Evolutionary conservation across 2,888 invertebrate species (phyloP).

Genomic region (Cataglyphis rosenhaueri): DNA sequence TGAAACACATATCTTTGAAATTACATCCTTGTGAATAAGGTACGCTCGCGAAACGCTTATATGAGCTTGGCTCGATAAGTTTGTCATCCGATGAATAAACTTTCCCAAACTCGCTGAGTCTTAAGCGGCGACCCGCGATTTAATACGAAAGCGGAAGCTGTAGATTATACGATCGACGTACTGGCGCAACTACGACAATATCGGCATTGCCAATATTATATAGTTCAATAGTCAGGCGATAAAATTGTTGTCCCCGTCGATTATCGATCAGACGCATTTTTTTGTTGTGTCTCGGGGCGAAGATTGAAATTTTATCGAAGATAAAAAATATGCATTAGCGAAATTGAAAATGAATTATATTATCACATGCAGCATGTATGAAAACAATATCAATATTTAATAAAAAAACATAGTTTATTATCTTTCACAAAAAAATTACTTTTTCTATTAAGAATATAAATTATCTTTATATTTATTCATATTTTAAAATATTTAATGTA

Average conservation of each 20-base stretch:
- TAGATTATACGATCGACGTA: conserved; percentile 62
- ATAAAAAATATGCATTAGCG: not conserved
- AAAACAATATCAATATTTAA: not conserved
- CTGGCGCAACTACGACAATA: conserved; percentile 46
- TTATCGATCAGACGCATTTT: conserved; percentile 17
- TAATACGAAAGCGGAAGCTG: conserved; percentile 65
- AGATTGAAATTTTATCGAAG: not conserved
- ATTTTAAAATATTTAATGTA: not conserved
- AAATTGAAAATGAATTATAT: not conserved
- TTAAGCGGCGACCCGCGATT: conserved; percentile 39
- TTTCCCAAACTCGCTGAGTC: conserved; percentile 43
- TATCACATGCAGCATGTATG: not conserved
- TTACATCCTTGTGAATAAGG: conserved; percentile 17
- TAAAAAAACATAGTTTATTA: not conserved
- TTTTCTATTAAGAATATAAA: not conserved
- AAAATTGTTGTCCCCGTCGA: conserved; percentile 14
- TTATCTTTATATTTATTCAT: not conserved
- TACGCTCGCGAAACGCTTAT: conserved; percentile 11
- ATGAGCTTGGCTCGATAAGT: conserved; percentile 17
- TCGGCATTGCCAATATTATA: conserved; percentile 53
- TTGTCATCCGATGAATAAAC: conserved; percentile 13
- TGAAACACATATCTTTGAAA: not conserved
- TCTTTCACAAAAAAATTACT: not conserved
- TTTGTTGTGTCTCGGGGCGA: not conserved
- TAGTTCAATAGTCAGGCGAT: conserved; percentile 54